phyloP scores from a whole-genome alignment of 2,113 vertebrate genomes.

The Chlorodrepanis virens region DNA sequence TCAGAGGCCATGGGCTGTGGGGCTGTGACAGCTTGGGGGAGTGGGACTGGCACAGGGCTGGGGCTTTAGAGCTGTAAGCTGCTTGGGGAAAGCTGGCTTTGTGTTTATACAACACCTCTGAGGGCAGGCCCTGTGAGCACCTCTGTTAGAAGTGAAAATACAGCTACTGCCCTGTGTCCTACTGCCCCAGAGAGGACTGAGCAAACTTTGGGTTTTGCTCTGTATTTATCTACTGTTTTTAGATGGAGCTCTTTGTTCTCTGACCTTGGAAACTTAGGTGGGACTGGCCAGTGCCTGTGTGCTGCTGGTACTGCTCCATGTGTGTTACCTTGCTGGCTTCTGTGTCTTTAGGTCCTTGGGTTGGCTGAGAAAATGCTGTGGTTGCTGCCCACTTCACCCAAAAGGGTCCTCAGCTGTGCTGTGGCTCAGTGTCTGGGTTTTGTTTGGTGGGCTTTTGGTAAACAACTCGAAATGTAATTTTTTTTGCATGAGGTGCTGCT shows the following conservation, averaged over 20 bases:
- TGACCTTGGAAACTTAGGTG: background rate
- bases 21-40: background rate
- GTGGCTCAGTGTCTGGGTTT: background rate
- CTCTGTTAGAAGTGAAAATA: background rate
- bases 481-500: background rate
- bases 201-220: background rate
- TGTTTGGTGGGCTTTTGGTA: background rate
- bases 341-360: background rate
- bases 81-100: constrained; percentile 40
- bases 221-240: background rate
- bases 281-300: rapidly evolving
- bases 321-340: background rate
- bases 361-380: background rate
- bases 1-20: rapidly evolving
- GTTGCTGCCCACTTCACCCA: rapidly evolving
- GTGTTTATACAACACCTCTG: background rate
- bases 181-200: background rate
- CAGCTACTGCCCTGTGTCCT: background rate
- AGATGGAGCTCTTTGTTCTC: background rate
- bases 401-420: background rate
- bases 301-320: background rate
- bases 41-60: background rate
- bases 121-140: rapidly evolving
- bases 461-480: background rate
- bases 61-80: constrained; percentile 26